These are phyloP conservation scores for Apoderus coryli DNA, from an alignment of 2,888 invertebrate genomes.

Conservation along the genomic window DNA sequence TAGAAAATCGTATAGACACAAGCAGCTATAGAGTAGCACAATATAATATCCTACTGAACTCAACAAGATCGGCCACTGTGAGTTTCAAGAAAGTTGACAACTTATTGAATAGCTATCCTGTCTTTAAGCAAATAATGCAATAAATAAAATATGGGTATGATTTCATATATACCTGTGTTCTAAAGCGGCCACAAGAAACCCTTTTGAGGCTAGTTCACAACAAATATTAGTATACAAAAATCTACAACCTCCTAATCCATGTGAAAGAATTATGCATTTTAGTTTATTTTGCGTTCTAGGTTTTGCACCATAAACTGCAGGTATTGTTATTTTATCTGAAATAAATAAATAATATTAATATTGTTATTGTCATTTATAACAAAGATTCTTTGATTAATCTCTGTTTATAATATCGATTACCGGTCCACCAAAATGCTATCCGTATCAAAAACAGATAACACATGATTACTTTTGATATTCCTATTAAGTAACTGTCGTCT, in stretches of 20 bases:
- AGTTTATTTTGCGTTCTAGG: constrained; percentile 29
- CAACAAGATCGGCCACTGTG: no score
- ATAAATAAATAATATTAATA: no score
- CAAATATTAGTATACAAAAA: constrained; percentile 46
- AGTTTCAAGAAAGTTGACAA: no score
- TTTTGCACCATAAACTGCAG: constrained; percentile 36
- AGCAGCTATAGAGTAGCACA: no score
- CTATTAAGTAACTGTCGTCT: constrained; percentile 37
- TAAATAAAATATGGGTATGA: neutral
- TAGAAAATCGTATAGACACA: no score
- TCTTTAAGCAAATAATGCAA: no score
- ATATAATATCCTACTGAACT: no score
- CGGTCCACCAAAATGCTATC: constrained; percentile 27
- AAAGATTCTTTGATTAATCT: no score
- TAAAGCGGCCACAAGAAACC: constrained; percentile 47
- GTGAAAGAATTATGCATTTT: constrained; percentile 48
- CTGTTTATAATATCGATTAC: no score
- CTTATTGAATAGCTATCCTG: no score
- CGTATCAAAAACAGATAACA: constrained; percentile 28
- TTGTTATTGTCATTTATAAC: no score
- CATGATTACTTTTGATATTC: constrained; percentile 34
- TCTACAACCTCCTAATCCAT: constrained; percentile 47
- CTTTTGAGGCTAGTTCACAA: constrained; percentile 47
- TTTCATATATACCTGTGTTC: constrained; percentile 43
- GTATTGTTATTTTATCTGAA: constrained; percentile 35